Evolutionary conservation across 2,888 invertebrate species (phyloP), one percentile per base, ranked within the genome.

Genomic region (Tetragonisca angustula): DNA sequence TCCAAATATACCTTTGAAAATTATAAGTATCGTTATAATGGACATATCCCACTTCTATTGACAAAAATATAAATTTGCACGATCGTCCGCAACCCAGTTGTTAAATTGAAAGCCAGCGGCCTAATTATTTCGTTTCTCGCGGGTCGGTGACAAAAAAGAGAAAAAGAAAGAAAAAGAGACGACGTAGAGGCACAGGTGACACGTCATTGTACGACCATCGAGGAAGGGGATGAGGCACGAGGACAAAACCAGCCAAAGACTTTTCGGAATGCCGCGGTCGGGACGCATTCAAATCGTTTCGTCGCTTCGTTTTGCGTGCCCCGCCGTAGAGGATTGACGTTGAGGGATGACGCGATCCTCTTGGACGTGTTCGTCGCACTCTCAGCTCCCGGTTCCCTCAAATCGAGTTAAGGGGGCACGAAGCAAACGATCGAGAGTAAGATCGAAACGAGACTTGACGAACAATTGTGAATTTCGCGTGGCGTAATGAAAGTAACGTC

Each of bases 321-420:
- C 84, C 80, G 79, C 84, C 87, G 85, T 87, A 81, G 69, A 73
- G 88, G 93, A 94, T 94, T 94, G 94, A 94, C 94, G 92, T 94
- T 94, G 94, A 94, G 92, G 93, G 92, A 94, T 94, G 94, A 94
- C 94, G 92, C 93, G 93, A 87, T 91, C 89, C 86, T 88, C 86
- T 72, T 68, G 49, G 76, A 72, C 75, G 73, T 74, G 75, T 71
- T 65, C 75, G 76, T 77, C 79, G 65, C 82, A 79, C 70, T 88
- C 84, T 85, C 83, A 73, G 70, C 84, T 87, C 78, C 43, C 87
- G 68, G 82, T 85, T 69, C 74, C 80, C 43, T 32, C 61, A 78
- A 76, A 82, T 73, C 75, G 77, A 70, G 24, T 61, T 19, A 27
- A 24, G 52, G 79, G 49, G 50, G 36, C 43, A 56, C 56, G 52